These are phyloP conservation scores for Harpagus bidentatus DNA, from an alignment of 2,113 vertebrate genomes.

Conservation along the genomic window DNA sequence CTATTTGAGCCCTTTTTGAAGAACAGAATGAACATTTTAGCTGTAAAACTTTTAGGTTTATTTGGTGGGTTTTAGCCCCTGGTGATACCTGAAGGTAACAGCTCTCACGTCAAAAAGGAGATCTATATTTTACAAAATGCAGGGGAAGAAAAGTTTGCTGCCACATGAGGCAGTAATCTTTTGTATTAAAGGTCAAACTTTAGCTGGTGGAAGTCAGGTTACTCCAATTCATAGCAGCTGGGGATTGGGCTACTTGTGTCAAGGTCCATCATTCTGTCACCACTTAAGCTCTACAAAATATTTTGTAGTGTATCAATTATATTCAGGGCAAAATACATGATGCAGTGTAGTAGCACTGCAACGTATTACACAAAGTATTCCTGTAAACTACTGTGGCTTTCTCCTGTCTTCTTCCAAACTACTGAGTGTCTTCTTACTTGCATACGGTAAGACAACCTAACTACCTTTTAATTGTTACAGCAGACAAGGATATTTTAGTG, in stretches of 20 bases:
- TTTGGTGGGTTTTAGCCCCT: neutral
- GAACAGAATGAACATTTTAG: neutral
- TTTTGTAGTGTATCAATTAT: neutral
- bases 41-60: neutral
- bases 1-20: neutral
- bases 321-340: neutral
- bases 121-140: neutral
- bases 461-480: neutral
- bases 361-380: neutral
- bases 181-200: neutral
- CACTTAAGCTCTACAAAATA: neutral
- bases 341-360: rapidly evolving
- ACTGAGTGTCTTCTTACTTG: neutral
- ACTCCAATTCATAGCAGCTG: rapidly evolving
- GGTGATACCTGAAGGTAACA: neutral
- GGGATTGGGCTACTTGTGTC: neutral
- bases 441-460: neutral
- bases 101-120: neutral
- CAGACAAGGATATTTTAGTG: neutral
- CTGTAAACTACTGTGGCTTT: neutral
- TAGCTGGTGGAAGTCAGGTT: too few species aligned
- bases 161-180: neutral
- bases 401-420: neutral
- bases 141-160: neutral
- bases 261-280: neutral